Evolutionary conservation across 2,113 vertebrate species (phyloP).

Genomic region (Lophura nycthemera): DNA sequence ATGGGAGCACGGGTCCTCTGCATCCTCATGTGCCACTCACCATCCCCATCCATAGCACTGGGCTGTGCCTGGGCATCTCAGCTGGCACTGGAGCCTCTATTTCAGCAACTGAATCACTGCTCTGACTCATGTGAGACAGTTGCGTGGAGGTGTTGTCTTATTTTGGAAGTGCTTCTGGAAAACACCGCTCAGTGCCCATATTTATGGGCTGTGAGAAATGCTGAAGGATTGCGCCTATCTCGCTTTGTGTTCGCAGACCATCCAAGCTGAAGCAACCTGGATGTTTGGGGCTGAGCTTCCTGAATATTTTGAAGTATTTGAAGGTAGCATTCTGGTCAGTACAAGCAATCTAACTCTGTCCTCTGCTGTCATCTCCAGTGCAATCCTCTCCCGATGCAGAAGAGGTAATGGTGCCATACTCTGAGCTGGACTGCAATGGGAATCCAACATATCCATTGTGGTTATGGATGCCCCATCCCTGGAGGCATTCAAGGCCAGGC

Average conservation of each 20-base stretch:
- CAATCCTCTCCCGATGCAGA: neutral
- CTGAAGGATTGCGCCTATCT: neutral
- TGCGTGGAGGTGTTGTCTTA: neutral
- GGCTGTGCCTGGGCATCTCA: neutral
- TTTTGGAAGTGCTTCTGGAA: neutral
- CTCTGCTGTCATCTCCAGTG: neutral
- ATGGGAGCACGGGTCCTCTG: neutral
- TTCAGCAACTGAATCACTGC: neutral
- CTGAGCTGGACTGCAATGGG: neutral
- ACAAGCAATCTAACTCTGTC: neutral
- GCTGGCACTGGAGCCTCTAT: neutral
- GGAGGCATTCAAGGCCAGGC: too few species aligned
- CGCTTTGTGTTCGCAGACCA: neutral
- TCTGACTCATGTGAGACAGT: neutral
- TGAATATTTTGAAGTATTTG: neutral
- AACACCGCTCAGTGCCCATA: neutral
- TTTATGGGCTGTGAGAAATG: neutral
- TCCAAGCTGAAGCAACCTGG: neutral
- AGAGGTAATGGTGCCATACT: accelerated
- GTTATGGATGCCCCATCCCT: too few species aligned
- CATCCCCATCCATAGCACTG: neutral
- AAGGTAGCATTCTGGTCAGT: neutral
- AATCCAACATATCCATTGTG: neutral
- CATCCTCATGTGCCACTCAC: neutral
- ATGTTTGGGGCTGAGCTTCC: neutral